Percentiles rank a stretch among this genome's conserved stretches.
These are phyloP conservation scores for Campoplex capitator DNA, from an alignment of 2,888 invertebrate genomes.

Conservation along the genomic window DNA sequence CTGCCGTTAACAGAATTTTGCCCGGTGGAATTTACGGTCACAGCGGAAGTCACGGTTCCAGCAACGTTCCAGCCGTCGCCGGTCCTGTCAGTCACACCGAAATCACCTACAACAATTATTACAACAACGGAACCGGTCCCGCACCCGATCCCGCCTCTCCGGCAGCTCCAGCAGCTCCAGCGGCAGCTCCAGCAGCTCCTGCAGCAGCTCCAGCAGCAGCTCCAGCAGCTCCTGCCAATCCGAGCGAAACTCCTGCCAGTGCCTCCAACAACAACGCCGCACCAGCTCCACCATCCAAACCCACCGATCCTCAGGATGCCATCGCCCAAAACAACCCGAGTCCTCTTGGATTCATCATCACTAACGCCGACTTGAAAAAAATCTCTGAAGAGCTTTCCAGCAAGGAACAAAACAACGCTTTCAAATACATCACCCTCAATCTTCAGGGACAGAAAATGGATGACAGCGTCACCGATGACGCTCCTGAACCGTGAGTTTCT, in stretches of 20 bases:
- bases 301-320: conserved; percentile 57
- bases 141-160: conserved; percentile 55
- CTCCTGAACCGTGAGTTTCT: conserved; percentile 90
- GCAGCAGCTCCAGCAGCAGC: conserved; percentile 60
- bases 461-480: conserved; percentile 89
- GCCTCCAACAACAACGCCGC: conserved; percentile 51
- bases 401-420: conserved; percentile 91
- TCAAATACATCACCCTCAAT: conserved; percentile 89
- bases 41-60: conserved; percentile 65
- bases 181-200: conserved; percentile 54
- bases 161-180: conserved; percentile 56
- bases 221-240: conserved; percentile 58
- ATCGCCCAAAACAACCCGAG: conserved; percentile 73
- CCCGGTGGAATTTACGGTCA: conserved; percentile 78
- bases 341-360: conserved; percentile 83
- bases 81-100: conserved; percentile 75
- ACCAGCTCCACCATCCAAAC: conserved; percentile 45
- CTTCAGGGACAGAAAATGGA: conserved; percentile 92
- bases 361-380: conserved; percentile 88
- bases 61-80: conserved; percentile 73
- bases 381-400: conserved; percentile 90
- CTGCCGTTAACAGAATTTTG: conserved; percentile 81
- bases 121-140: conserved; percentile 79
- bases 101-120: conserved; percentile 83
- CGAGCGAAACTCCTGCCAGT: conserved; percentile 53